Evolutionary conservation across 2,888 invertebrate genomes (phyloP).

Genomic region (Rhodophaea formosa): DNA sequence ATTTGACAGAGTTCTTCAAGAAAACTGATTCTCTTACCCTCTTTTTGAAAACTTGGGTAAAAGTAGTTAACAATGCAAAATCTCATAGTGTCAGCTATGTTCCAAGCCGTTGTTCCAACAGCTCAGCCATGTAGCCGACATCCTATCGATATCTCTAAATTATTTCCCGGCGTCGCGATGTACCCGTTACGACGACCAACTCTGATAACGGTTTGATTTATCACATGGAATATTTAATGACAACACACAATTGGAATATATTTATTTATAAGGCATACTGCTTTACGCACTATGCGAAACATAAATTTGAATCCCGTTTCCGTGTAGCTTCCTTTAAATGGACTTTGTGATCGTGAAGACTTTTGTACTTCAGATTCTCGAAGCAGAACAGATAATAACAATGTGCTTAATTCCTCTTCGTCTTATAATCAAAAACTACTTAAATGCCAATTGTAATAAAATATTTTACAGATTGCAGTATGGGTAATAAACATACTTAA

Average conservation of each 20-base stretch:
- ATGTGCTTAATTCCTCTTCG: no score
- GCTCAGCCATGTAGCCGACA: slow-evolving; percentile 44
- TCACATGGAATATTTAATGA: slow-evolving; percentile 74
- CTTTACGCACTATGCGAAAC: slow-evolving; percentile 47
- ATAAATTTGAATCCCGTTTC: slow-evolving; percentile 47
- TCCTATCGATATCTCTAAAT: slow-evolving; percentile 68
- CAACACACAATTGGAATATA: slow-evolving; percentile 72
- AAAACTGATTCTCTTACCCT: no score
- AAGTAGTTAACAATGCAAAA: neutral
- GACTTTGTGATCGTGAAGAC: slow-evolving; percentile 52
- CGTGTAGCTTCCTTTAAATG: slow-evolving; percentile 51
- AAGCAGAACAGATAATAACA: no score
- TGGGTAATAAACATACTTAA: no score
- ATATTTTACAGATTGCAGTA: no score
- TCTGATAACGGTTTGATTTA: slow-evolving; percentile 77
- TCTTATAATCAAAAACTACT: no score
- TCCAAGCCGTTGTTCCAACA: slow-evolving; percentile 12
- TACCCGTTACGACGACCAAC: slow-evolving; percentile 62
- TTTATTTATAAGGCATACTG: slow-evolving; percentile 70
- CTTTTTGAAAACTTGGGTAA: no score
- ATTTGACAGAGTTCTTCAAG: no score
- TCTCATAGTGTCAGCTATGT: neutral
- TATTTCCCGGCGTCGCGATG: slow-evolving; percentile 68
- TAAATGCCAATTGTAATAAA: no score
- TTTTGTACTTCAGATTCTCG: slow-evolving; percentile 57